Base-by-base conservation (phyloP, 2,113 vertebrate species). In the Callionymus lyra region DNA sequence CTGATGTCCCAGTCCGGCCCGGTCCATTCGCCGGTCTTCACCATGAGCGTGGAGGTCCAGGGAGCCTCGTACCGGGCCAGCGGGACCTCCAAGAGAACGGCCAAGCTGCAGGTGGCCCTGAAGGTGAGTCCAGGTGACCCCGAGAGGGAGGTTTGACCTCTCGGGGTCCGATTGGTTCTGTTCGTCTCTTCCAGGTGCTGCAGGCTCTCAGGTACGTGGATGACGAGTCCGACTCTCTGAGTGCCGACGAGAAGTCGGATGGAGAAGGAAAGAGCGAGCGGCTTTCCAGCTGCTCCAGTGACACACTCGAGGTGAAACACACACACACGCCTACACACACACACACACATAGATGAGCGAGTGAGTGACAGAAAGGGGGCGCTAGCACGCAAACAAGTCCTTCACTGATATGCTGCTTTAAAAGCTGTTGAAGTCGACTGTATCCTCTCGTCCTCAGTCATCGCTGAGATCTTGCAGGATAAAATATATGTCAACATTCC, bases 21-120 rank as follows among this genome's bases (percentile, higher is more conserved):
- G 1, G 93, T 96, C 51, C 94, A 98, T 10, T 92, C 93, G 18
- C 94, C 94, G 0, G 89, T 95, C 82, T 98, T 98, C 83, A 95
- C 91, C 53, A 96, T 98, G 93, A 92, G 90, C 12, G 92, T 94
- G 50, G 91, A 95, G 53, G 85, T 97, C 71, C 90, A 96, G 56
- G 92, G 94, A 53, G 92, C 87, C 17, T 86, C 83, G 31, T 94
- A 94, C 1, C 90, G 91, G 88, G 93, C 94, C 56, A 90, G 89
- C 10, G 93, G 94, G 49, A 90, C 89, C 79, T 97, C 93, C 40
- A 98, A 98, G 85, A 93, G 97, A 72, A 96, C 90, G 8, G 92
- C 94, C 72, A 96, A 97, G 77, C 91, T 98, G 57, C 90, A 96
- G 2, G 93, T 96, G 32, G 94, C 94, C 17, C 92, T 96, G 47